Conservation (phyloP, 1,140 invertebrate genomes). For the Elysia chlorotica region DNA sequence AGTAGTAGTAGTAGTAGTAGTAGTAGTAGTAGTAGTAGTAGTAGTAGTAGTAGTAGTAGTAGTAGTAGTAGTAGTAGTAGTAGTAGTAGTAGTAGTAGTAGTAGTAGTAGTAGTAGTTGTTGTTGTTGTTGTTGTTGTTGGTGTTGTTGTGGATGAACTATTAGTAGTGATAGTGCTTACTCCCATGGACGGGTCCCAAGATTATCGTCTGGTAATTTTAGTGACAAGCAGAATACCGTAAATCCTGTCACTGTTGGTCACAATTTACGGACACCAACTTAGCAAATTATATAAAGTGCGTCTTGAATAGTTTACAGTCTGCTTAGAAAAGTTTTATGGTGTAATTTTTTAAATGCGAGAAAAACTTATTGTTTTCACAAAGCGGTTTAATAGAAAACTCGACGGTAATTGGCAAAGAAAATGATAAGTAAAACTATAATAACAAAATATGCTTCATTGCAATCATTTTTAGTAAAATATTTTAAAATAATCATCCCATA, state of each 20-base stretch:
- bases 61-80: constrained; percentile 1
- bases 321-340: too few species aligned
- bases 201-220: background rate
- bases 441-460: too few species aligned
- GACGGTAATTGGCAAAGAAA: too few species aligned
- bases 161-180: background rate
- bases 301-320: background rate
- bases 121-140: background rate
- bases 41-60: background rate
- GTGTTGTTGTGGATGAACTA: background rate
- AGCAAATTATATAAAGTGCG: too few species aligned
- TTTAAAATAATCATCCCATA: too few species aligned
- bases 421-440: too few species aligned
- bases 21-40: background rate
- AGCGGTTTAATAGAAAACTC: too few species aligned
- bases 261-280: background rate
- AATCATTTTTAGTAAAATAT: too few species aligned
- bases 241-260: background rate
- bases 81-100: constrained; percentile 2
- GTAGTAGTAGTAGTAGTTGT: background rate
- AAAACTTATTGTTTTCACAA: too few species aligned
- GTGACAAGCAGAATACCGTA: background rate
- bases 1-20: background rate
- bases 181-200: too few species aligned
- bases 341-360: background rate